Percentiles rank a stretch among this genome's conserved stretches.
phyloP scores from a whole-genome alignment of 2,888 invertebrate species.

The Spodoptera exigua region DNA sequence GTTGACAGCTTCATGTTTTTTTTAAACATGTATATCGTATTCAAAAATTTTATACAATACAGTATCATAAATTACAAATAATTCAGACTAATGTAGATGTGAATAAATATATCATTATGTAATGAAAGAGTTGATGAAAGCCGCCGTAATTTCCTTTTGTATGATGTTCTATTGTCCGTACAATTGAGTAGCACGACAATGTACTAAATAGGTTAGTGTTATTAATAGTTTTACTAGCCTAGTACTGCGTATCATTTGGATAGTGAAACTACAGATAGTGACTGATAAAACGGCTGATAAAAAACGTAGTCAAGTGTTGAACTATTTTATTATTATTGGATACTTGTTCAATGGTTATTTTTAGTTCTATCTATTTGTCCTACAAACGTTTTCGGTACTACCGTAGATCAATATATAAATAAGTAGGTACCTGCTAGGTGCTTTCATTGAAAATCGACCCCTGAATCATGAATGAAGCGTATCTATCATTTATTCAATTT shows the following conservation, averaged over 20 bases:
- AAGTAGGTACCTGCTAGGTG: background rate
- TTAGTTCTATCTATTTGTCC: slow-evolving; percentile 4
- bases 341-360: background rate
- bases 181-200: slow-evolving; percentile 9
- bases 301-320: slow-evolving; percentile 12
- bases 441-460: slow-evolving; percentile 17
- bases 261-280: slow-evolving; percentile 46
- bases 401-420: slow-evolving; percentile 22
- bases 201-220: slow-evolving; percentile 10
- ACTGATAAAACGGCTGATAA: slow-evolving; percentile 47
- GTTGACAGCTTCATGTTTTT: slow-evolving; percentile 46
- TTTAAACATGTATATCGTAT: slow-evolving; percentile 3
- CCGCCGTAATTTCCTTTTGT: background rate
- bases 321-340: background rate
- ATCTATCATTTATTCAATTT: slow-evolving; percentile 40
- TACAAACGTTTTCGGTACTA: background rate
- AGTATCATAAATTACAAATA: too few relatives aligned
- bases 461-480: slow-evolving; percentile 33
- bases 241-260: slow-evolving; percentile 32
- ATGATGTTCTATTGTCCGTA: background rate
- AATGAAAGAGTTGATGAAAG: slow-evolving; percentile 11
- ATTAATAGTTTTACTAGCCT: slow-evolving; percentile 11
- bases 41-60: too few relatives aligned
- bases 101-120: slow-evolving; percentile 21
- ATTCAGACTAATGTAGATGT: slow-evolving; percentile 2